phyloP scores from a whole-genome alignment of 1,140 invertebrate species.

The Argopecten irradians region DNA sequence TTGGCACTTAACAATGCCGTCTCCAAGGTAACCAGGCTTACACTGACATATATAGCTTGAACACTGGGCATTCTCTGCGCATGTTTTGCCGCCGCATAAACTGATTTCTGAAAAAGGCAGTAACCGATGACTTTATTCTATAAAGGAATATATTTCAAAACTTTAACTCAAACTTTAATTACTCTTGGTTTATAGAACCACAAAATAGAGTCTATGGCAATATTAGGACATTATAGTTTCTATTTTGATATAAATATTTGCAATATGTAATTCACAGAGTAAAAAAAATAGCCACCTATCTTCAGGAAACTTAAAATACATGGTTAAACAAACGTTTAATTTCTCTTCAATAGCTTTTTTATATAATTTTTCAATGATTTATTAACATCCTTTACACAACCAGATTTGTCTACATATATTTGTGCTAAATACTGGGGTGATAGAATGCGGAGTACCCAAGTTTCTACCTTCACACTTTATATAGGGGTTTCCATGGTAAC shows the following conservation, averaged over 20 bases:
- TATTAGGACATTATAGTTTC: background rate
- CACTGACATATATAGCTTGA: slow-evolving; percentile 41
- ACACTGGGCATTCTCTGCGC: slow-evolving; percentile 38
- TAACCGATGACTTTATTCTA: background rate
- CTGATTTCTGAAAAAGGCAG: background rate
- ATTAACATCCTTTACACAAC: too few relatives aligned
- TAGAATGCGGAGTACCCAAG: too few relatives aligned
- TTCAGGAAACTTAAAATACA: background rate
- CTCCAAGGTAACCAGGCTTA: slow-evolving; percentile 36
- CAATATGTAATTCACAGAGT: background rate
- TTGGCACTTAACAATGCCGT: slow-evolving; percentile 35
- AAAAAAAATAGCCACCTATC: background rate
- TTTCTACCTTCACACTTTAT: background rate
- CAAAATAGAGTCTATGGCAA: background rate
- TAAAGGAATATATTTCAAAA: background rate
- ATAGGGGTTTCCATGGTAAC: slow-evolving; percentile 25
- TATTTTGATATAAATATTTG: background rate
- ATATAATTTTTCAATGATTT: too few relatives aligned
- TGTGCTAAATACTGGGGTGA: too few relatives aligned
- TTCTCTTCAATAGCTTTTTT: too few relatives aligned
- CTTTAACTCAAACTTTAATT: background rate
- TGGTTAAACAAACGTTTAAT: too few relatives aligned
- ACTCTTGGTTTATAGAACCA: background rate
- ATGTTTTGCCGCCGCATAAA: slow-evolving; percentile 37
- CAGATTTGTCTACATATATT: too few relatives aligned